Base-by-base conservation (phyloP, 2,113 vertebrate genomes). In the Bombycilla garrulus region DNA sequence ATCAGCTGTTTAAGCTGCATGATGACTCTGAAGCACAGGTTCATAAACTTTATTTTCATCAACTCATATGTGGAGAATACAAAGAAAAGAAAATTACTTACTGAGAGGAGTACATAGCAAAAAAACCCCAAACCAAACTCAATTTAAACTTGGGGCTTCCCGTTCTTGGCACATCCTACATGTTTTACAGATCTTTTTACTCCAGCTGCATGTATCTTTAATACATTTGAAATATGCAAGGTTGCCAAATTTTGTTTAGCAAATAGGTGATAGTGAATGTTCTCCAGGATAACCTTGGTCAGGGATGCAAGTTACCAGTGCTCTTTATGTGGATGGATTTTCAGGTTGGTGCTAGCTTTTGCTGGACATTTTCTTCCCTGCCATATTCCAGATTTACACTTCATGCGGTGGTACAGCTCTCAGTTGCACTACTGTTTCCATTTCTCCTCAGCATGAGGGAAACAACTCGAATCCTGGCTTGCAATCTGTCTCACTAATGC, bases 401-500 rank as follows among this genome's bases (percentile, higher is more conserved):
- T 79, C 45, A 54, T 48, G 56, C 54, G 74, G 44, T 84, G 66
- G 66, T 36, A 92, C 7, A 18, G 60, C 42, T 70, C 81, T 92
- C 35, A 12, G 8, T 31, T 64, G 85, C 29, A 36, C 40, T 82
- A 29, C 44, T 71, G 16, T 69, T 93, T 92, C 88, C 66, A 90
- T 89, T 89, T 91, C 73, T 93, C 67, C 77, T 54, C 81, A 93
- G 61, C 64, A 61, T 54, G 82, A 83, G 77, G 48, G 86, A 83
- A 94, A 72, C 62, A 92, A 79, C 83, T 57, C 64, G 26, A 74
- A 91, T 93, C 64, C 70, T 93, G 64, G 78, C 65, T 93, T 88
- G 73, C 91, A 95, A 88, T 97, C 96, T 97, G 86, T 97, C 96
- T 97, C 56, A 44, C 81, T 96, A 97, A 97, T 96, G 96, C 83